Conservation (phyloP, 1,140 invertebrate species). For the Microplitis demolitor region DNA sequence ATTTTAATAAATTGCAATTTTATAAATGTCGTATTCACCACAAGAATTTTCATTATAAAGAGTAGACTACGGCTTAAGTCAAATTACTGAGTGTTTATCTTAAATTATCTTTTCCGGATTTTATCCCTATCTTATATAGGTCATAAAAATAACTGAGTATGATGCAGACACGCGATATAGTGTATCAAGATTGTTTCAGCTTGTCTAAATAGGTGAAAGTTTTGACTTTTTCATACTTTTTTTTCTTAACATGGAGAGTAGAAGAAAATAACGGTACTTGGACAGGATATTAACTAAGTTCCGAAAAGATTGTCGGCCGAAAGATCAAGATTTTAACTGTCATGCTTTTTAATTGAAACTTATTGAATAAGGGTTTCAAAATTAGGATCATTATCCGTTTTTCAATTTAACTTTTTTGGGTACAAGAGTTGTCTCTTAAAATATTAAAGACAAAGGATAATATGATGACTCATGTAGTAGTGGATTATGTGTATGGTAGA, state of each 20-base stretch:
- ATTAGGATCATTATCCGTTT: no score
- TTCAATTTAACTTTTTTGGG: no score
- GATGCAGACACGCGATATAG: conserved; percentile 22
- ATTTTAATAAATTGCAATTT: no score
- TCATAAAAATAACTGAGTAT: conserved; percentile 5
- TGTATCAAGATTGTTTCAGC: conserved; percentile 12
- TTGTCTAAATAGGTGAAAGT: conserved; percentile 23
- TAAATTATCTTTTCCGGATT: neutral
- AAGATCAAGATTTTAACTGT: neutral
- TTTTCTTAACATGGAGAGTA: neutral
- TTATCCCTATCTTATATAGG: neutral
- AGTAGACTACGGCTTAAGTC: no score
- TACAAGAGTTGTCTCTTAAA: no score
- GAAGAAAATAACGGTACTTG: conserved; percentile 7
- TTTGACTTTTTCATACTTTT: neutral
- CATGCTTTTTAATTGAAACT: neutral
- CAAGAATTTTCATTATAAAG: no score
- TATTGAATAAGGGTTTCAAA: neutral
- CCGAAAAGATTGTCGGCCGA: neutral
- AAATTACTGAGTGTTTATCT: neutral
- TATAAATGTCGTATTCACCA: no score
- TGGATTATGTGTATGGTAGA: no score
- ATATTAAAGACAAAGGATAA: no score
- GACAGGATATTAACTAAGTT: conserved; percentile 11
- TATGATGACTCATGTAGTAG: no score